Evolutionary conservation across 30 jellyfish, hydroid and myxozoan genomes (phyloP), one percentile per base, ranked within the genome.

Genomic region (Mastigias papua): DNA sequence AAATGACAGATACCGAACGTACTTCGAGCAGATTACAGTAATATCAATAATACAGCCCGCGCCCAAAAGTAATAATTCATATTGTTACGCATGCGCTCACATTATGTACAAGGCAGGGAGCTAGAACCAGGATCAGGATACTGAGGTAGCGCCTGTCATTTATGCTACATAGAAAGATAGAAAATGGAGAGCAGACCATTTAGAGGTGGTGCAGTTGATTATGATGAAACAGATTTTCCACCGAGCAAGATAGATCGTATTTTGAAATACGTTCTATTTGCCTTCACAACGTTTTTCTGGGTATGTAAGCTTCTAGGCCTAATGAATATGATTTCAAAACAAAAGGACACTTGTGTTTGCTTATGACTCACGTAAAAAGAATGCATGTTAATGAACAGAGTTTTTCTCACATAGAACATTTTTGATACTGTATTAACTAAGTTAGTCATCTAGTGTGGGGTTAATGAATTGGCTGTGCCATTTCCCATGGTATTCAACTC

Each of bases 241-340:
- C 92, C 92, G 20, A 81, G 82, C 76, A 77, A 78, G 74, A 90
- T 94, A 4, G 72, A 82, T 86, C 30, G 73, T n/a, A 33, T 25
- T 20, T 54, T 94, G 61, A 94, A 94, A 88, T 94, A 94, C 66
- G 42, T 81, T 42, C 81, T 94, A 29, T 95, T 94, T 32, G 95
- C 93, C 19, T 94, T 94, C 79, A 72, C 99, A 20, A 76, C 83
- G 82, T 86, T 94, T 63, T 94, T 94, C 80, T 94, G 99, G 99
- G 97, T 90, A 75, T 81, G 97, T 85, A 27, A 8, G 57, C 11
- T 37, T 11, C 54, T 17, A 51, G 67, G 67, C 67, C 67, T 51
- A 51, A 51, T 4, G 67, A 5, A 4, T 8, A 51, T 51, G 2
- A 51, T 51, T 5, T 1, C 5, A 51, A 46, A 51, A 51, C 67